Percentiles rank a stretch among this genome's conserved stretches.
These are phyloP conservation scores for Lophius americanus DNA, from an alignment of 2,797 vertebrate species.

Conservation along the genomic window DNA sequence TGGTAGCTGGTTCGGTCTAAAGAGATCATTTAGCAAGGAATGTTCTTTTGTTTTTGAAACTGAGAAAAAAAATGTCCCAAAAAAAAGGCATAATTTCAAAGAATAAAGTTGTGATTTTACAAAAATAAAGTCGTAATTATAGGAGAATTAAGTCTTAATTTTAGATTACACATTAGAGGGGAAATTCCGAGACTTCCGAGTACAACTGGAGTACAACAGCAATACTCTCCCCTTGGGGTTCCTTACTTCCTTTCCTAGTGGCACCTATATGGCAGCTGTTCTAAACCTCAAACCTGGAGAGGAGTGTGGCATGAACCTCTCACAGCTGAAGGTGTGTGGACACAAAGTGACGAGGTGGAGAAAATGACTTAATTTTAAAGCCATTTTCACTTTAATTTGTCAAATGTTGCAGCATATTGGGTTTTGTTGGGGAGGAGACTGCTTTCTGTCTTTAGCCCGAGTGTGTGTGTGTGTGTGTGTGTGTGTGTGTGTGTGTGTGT, in stretches of 20 bases:
- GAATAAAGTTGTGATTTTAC: no score
- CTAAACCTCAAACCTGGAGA: conserved; percentile 49
- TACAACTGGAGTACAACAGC: not conserved
- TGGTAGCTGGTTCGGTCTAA: no score
- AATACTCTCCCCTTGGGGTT: conserved; percentile 21
- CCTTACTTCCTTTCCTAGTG: conserved; percentile 48
- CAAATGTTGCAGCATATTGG: conserved; percentile 81
- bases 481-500: conserved; percentile 45
- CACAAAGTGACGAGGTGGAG: conserved; percentile 74
- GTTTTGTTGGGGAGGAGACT: conserved; percentile 59
- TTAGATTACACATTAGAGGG: no score
- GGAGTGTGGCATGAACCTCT: conserved; percentile 54
- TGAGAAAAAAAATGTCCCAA: no score
- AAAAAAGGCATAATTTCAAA: no score
- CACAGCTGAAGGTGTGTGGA: conserved; percentile 66
- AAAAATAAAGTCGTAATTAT: no score
- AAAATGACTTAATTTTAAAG: conserved; percentile 88
- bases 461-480: conserved; percentile 37
- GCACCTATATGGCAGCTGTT: conserved; percentile 43
- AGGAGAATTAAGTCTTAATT: no score
- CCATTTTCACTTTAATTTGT: conserved; percentile 87
- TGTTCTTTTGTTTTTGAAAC: no score
- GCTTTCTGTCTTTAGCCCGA: conserved; percentile 48
- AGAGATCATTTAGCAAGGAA: no score
- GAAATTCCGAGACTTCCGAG: no score